Conservation (phyloP, 2,113 vertebrate genomes). For the Phoxinus phoxinus region DNA sequence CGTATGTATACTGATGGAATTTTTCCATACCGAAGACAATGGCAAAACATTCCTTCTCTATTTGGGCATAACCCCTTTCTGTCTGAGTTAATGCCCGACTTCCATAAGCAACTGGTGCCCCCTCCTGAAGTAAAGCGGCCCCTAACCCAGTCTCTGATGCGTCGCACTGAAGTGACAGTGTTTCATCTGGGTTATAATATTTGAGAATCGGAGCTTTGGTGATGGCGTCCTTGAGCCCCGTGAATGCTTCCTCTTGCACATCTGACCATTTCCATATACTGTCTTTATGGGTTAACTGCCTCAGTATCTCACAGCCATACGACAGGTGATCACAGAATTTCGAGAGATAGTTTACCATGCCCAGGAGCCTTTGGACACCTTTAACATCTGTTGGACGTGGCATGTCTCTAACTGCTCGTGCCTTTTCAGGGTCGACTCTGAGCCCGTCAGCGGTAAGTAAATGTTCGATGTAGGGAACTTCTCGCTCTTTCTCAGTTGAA, state of each 20-base stretch:
- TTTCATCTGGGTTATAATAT: background rate
- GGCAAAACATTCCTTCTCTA: conserved; percentile 2
- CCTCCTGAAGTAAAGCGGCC: background rate
- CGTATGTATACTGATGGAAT: conserved; percentile 3
- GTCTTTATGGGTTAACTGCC: conserved; percentile 38
- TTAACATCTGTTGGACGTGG: conserved; percentile 34
- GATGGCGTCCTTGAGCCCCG: background rate
- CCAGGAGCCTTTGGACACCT: conserved; percentile 29
- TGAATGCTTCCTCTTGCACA: background rate
- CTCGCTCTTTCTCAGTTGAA: conserved; percentile 29
- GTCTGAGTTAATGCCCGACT: background rate
- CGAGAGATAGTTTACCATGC: conserved; percentile 42
- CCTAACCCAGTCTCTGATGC: background rate
- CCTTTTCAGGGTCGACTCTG: conserved; percentile 38
- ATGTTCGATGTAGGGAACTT: conserved; percentile 45
- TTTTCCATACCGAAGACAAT: conserved; percentile 15
- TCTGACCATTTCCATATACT: conserved; percentile 30
- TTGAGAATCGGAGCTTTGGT: background rate
- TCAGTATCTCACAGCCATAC: conserved; percentile 45
- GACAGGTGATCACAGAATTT: conserved; percentile 51
- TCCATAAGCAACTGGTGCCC: background rate
- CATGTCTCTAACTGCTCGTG: conserved; percentile 36
- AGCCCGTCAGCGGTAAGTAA: conserved; percentile 11
- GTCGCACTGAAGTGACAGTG: background rate
- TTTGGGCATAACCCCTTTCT: background rate